Conservation (phyloP, 2,888 invertebrate species). For the Synergus itoensis region DNA sequence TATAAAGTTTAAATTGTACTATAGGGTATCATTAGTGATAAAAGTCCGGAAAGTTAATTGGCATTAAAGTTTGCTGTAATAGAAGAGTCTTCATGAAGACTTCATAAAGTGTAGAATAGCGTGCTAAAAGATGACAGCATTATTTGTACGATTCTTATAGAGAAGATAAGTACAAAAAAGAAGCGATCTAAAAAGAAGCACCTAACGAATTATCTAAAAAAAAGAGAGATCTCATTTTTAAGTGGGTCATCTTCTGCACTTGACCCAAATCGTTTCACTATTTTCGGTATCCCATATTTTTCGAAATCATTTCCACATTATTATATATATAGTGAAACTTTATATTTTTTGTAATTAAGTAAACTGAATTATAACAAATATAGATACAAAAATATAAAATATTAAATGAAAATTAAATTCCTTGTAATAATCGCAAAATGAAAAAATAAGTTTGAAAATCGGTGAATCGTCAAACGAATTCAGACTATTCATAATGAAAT, state of each 20-base stretch:
- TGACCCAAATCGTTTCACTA: background rate
- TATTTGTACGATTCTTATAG: background rate
- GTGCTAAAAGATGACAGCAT: background rate
- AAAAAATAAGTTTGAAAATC: too few relatives aligned
- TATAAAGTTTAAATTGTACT: background rate
- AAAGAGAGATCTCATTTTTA: background rate
- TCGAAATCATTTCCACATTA: background rate
- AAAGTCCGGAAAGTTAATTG: background rate
- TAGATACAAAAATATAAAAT: background rate
- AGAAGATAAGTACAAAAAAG: background rate
- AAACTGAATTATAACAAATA: background rate
- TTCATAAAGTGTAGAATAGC: background rate
- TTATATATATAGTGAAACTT: background rate
- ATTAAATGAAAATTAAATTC: background rate
- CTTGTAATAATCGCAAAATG: too few relatives aligned
- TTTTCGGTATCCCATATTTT: background rate
- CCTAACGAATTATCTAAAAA: background rate
- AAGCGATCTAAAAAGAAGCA: background rate
- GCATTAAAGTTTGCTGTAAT: background rate
- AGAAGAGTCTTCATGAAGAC: slow-evolving; percentile 10
- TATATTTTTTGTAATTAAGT: background rate
- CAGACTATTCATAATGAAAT: too few relatives aligned
- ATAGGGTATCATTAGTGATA: slow-evolving; percentile 6
- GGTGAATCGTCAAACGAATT: too few relatives aligned
- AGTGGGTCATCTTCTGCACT: background rate